Base-by-base conservation (phyloP, 2,888 invertebrate genomes). In the Acholoe squamosa region DNA sequence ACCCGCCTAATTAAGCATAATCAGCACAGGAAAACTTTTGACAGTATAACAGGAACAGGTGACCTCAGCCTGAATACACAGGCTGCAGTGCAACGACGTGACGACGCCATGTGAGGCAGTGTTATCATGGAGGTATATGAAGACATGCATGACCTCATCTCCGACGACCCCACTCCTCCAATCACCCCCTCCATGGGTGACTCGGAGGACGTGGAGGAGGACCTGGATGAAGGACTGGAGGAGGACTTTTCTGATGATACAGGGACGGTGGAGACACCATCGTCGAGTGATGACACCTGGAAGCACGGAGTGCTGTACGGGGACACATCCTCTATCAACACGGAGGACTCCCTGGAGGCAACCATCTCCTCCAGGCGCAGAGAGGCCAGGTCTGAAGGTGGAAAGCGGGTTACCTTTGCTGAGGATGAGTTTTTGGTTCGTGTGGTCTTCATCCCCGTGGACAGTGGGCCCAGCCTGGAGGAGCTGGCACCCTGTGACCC, bases 401-500 rank as follows among this genome's bases (percentile, higher is more conserved):
- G 86, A 0, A 86, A 86, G 31, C 25, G 86, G 54, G 86, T 86
- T 10, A 86, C 54, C 19, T 86, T 86, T 54, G 28, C 54, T 1
- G 86, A 52, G n/a, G 86, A 86, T 0, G 86, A 86, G 86, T 28
- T 12, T 7, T 54, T 86, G 25, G 86, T 86, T 0, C 19, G 54
- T 52, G 86, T 86, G 14, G 14, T 86, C 28, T 86, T 86, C 28
- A 86, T 86, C 54, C 86, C 86, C 10, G 16, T 86, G 25, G 86
- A 86, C 31, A n/a, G 86, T 28, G 86, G 86, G 0, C 86, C 86
- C 14, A 25, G 54, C 25, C 19, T 86, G 54, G 86, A 86, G 31
- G 86, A 86, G 54, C 86, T 86, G 28, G 31, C 25, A 54, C 86
- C 86, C 1, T 86, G 86, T 28, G 86, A 86, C 33, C 86, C 86